Conservation (phyloP, 64 coral and sea anemone species). For the Platygyra sinensis region DNA sequence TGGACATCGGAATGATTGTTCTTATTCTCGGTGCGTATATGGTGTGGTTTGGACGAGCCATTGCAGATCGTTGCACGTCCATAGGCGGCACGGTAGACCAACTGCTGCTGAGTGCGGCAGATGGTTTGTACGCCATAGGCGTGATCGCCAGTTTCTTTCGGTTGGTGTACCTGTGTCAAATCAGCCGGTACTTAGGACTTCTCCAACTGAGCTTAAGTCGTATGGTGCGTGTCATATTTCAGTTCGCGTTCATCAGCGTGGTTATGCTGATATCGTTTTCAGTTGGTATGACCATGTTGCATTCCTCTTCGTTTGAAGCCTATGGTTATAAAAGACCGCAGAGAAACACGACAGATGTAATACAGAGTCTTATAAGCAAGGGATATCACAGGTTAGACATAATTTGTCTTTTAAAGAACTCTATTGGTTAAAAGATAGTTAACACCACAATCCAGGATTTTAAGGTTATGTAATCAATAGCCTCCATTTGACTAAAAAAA, state of each 20-base stretch:
- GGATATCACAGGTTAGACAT: slow-evolving; percentile 85
- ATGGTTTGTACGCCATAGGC: slow-evolving; percentile 91
- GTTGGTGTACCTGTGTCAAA: slow-evolving; percentile 92
- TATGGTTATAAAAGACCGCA: slow-evolving; percentile 53
- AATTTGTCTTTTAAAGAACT: neutral
- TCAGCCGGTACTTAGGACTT: slow-evolving; percentile 91
- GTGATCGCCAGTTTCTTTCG: slow-evolving; percentile 95
- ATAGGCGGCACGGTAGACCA: neutral
- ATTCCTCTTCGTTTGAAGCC: slow-evolving; percentile 79
- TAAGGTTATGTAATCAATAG: too few relatives aligned
- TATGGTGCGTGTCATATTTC: slow-evolving; percentile 97
- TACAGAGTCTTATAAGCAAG: slow-evolving; percentile 72
- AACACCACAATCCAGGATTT: too few relatives aligned
- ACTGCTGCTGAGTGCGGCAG: slow-evolving; percentile 68
- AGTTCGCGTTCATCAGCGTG: slow-evolving; percentile 97
- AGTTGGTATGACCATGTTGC: slow-evolving; percentile 95
- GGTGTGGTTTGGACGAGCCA: slow-evolving; percentile 68
- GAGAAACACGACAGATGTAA: slow-evolving; percentile 26
- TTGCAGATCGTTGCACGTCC: slow-evolving; percentile 1
- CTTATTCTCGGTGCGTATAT: slow-evolving; percentile 80
- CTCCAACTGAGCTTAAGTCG: slow-evolving; percentile 88
- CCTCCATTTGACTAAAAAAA: too few relatives aligned
- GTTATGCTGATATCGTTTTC: slow-evolving; percentile 95
- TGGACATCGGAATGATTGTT: slow-evolving; percentile 93
- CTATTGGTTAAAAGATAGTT: neutral